Evolutionary conservation across 2,888 invertebrate species (phyloP), one percentile per base, ranked within the genome.

Genomic region (Perdita meconis): DNA sequence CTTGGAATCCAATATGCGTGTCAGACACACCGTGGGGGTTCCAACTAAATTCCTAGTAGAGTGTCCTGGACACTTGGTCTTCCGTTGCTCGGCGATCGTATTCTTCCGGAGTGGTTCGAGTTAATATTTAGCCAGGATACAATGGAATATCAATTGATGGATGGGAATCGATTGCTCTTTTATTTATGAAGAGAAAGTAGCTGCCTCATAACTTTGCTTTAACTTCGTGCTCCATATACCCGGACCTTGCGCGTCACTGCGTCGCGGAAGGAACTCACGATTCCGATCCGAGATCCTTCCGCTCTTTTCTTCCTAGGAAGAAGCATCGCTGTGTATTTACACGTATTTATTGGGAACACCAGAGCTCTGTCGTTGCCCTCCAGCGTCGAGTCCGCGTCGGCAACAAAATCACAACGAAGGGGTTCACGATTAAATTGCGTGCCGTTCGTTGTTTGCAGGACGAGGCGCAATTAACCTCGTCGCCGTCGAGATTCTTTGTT

Each of bases 401-500:
- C 47, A 16, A 36, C 38, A n/a, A 51, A 51, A 51, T 63, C 63
- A n/a, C 63, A 2, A 51, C 36, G 22, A 24, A 38, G 10, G 36
- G 50, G 50, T 36, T 24, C 36, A 19, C 66, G 56, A 66, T 66
- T 44, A 56, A 56, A 56, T 56, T 42, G 40, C 42, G 57, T 22
- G 38, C 36, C 22, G 38, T 42, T 59, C 66, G 66, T 66, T 66
- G 56, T 66, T 66, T 66, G 65, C 42, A n/a, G 55, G 42, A 56
- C 66, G 56, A 34, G 56, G 44, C 42, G 66, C 66, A 78, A 73
- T 73, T 82, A 61, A 65, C 61, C 65, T 22, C 66, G 53, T 19
- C 64, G 22, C 57, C 40, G 50, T 34, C 55, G 56, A 19, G 19
- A 55, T 57, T 78, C 73, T 78, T 81, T 78, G 82, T 80, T 65